phyloP scores from a whole-genome alignment of 2,888 invertebrate genomes.

The Mantis religiosa region DNA sequence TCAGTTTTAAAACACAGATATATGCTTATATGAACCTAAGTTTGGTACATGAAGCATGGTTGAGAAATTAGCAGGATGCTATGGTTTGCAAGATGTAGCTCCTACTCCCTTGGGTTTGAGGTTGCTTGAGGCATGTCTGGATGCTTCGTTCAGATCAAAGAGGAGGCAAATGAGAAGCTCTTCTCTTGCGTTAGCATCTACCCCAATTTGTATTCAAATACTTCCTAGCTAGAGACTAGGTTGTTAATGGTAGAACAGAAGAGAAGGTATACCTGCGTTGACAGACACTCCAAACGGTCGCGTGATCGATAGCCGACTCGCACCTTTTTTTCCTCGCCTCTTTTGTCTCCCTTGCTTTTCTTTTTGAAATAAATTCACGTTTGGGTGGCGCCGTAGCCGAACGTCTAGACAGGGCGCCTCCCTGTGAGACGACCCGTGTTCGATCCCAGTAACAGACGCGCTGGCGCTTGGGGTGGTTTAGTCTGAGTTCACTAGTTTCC shows the following conservation, averaged over 20 bases:
- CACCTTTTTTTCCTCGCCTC: neutral
- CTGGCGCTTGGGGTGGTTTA: too few relatives aligned
- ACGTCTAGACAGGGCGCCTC: too few relatives aligned
- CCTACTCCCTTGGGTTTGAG: neutral
- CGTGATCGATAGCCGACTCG: neutral
- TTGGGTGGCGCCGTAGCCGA: too few relatives aligned
- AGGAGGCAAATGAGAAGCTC: neutral
- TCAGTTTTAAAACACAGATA: too few relatives aligned
- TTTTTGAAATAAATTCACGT: neutral
- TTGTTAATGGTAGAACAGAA: neutral
- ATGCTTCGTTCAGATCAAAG: neutral
- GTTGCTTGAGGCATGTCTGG: neutral
- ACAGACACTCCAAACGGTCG: neutral
- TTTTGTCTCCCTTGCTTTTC: neutral
- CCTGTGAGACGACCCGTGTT: too few relatives aligned
- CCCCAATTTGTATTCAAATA: neutral
- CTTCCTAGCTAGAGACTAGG: neutral
- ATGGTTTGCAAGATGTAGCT: neutral
- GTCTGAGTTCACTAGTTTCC: too few relatives aligned
- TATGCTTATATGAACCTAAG: neutral
- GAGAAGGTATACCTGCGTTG: neutral
- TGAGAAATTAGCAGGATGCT: neutral
- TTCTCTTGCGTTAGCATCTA: neutral
- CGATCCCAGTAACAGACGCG: too few relatives aligned
- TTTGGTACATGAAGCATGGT: neutral